Percentiles rank a stretch among this genome's conserved stretches.
phyloP scores from a whole-genome alignment of 2,888 invertebrate genomes.

The Hirtodrosophila cameraria region DNA sequence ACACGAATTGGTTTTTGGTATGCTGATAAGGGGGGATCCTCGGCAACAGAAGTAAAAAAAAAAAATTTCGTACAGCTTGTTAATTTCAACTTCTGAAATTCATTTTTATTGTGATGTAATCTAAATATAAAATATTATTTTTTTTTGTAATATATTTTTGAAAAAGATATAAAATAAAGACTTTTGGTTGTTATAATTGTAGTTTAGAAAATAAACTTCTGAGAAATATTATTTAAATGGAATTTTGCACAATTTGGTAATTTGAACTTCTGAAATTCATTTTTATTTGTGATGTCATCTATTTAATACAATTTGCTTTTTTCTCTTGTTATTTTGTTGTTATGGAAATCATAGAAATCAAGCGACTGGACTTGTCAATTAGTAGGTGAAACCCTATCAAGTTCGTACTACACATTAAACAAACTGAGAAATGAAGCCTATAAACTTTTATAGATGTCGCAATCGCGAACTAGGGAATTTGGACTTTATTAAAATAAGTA shows the following conservation, averaged over 20 bases:
- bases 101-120: too few species aligned
- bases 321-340: conserved; percentile 5
- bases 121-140: too few species aligned
- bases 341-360: conserved; percentile 55
- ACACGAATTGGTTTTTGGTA: conserved; percentile 15
- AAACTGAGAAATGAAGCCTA: conserved; percentile 49
- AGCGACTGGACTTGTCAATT: conserved; percentile 47
- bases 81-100: too few species aligned
- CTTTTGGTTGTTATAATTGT: too few species aligned
- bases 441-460: conserved; percentile 26
- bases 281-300: too few species aligned
- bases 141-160: too few species aligned
- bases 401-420: neutral
- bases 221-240: too few species aligned
- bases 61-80: too few species aligned
- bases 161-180: too few species aligned
- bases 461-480: conserved; percentile 4
- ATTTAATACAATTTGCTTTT: conserved; percentile 31
- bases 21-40: conserved; percentile 23
- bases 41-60: neutral
- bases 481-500: neutral
- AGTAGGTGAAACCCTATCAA: conserved; percentile 60
- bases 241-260: too few species aligned
- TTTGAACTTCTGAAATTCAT: too few species aligned
- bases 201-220: too few species aligned